Base-by-base conservation (phyloP, 2,888 invertebrate species). In the Drosophila subquinaria region DNA sequence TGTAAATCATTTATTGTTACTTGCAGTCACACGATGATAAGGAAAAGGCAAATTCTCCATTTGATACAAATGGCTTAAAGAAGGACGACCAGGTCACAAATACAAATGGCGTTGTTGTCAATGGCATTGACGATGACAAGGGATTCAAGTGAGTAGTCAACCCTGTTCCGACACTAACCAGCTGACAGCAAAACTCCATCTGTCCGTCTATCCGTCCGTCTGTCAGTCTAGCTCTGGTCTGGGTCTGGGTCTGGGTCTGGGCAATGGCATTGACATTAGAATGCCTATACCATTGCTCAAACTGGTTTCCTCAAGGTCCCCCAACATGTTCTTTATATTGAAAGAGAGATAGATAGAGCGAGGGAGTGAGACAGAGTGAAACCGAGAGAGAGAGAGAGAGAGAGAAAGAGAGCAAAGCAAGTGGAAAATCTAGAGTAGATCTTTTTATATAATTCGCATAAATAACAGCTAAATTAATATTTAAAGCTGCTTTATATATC, bases 101-200 rank as follows among this genome's bases (percentile, higher is more conserved):
- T 75, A 94, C 95, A 89, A 95, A 95, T 68, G 95, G 95, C 81
- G 91, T 93, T 66, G 94, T 94, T 72, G 94, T 94, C 91, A 96
- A 96, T 93, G 96, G 96, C 79, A 94, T 97, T 82, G 97, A 97
- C 88, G 98, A 98, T 90, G 97, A 97, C 90, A 97, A 97, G 94
- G 96, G 96, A 83, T 97, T 97, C 93, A 97, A 97, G 97, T 97
- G 93, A 96, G 97, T 96, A 76, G 15, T 23, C 35, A 38, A 52
- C 17, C 62, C 20, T 59, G 38, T 20, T 33, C 27, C 30, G 35
- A 38, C 36, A 27, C 38, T 47, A 64, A 57, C 55, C 47, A 64
- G 60, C 59, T 69, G 59, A 48, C 53, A 47, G 51, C 61, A 64
- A 52, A 67, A 69, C 60, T 69, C 43, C 56, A 27, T 55, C 51